Evolutionary conservation across 2,113 vertebrate genomes (phyloP), one percentile per base, ranked within the genome.

Genomic region (Albula goreensis): DNA sequence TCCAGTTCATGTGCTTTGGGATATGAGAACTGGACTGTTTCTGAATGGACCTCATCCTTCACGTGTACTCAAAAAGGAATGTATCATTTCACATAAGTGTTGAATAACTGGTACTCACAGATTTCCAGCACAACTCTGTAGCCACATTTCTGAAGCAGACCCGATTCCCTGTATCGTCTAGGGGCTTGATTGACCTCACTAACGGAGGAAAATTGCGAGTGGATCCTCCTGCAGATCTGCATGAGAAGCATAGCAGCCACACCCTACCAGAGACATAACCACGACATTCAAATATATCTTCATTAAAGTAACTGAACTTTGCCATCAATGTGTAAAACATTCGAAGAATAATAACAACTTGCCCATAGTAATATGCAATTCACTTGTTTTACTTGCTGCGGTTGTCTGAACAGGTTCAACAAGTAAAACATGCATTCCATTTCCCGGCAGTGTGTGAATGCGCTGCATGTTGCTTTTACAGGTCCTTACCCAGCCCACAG

Each of bases 151-250:
- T 85, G 91, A 10, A 93, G 77, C 10, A 70, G 53, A 2, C 85
- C 56, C 19, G 49, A 87, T 4, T 50, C 81, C n/a, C 78, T 74
- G 60, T 88, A 91, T 2, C 90, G 86, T 48, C 13, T 50, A 0
- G 85, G 57, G 25, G 56, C 70, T 0, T 89, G 85, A 86, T 31
- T 89, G 6, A 89, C 85, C 3, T 94, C 88, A 2, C 41, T 83
- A n/a, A 87, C 81, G 0, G 91, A 89, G 8, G 93, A 93, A 17
- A 94, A 90, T 86, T 88, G 91, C 6, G 92, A 95, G 87, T 96
- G 95, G 88, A 96, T 90, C 88, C 90, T 94, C 86, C 90, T 93
- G 90, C 94, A 96, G 85, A 96, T 77, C 89, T 97, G 96, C 93
- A 96, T 92, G 87, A 97, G 92, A 31, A 97, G 91, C 82, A 93